Base-by-base conservation (phyloP, 1,140 invertebrate genomes). In the Orius laevigatus region DNA sequence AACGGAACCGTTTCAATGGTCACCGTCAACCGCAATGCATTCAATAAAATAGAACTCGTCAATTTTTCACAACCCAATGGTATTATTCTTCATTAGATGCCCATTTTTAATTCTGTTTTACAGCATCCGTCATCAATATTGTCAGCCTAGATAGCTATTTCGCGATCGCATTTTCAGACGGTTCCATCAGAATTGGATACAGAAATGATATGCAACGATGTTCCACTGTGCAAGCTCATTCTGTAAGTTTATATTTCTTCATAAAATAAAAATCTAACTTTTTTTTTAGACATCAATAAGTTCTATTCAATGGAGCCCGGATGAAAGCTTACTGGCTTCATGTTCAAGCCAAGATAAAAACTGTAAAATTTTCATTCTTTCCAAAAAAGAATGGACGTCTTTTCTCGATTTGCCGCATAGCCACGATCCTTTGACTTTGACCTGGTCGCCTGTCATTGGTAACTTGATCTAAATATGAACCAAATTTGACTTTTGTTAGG, bases 121-220 rank as follows among this genome's bases (percentile, higher is more conserved):
- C 57, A 73, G 71, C 67, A 19, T 66, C 70, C 48, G 71, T 75
- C 35, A 67, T 65, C 33, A 60, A 65, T 45, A 62, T 76, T 19
- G 68, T 66, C 52, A 62, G 70, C 51, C 69, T 74, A 56, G 66
- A 73, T 11, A 62, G 65, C 46, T 61, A 65, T 35, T 74, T 73
- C 65, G 70, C 68, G 16, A 64, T 75, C 5, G 72, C 64, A 8
- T 76, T 67, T 58, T 61, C 64, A 50, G 70, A 74, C 64, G 75
- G 75, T n/a, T 60, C 67, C 6, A 55, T 76, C 5, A 69, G 66
- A 50, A 56, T 76, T 33, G 70, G 68, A 46, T 60, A 55, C 25
- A 54, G 60, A 34, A 58, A 66, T 46, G 56, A 60, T 10, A 62
- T 66, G 52, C 58, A 61, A 34, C 57, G 60, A 3, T 64, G 65